A percentile compares a stretch with the other conserved stretches of the same genome.
phyloP scores from a whole-genome alignment of 2,797 vertebrate species.

The Pygocentrus nattereri region DNA sequence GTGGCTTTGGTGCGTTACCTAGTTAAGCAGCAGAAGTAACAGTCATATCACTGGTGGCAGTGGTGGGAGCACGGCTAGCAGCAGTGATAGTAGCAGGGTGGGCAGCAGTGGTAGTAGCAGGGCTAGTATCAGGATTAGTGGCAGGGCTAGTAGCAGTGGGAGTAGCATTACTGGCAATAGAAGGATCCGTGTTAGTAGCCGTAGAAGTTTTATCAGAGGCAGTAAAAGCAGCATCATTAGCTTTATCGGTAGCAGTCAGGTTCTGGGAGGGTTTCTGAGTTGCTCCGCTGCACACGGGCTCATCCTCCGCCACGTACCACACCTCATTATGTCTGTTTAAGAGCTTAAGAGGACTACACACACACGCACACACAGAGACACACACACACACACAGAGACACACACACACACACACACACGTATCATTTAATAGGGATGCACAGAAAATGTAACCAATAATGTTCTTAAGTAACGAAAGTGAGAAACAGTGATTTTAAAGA shows the following conservation, averaged over 20 bases:
- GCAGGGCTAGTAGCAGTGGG: neutral
- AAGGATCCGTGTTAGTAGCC: neutral
- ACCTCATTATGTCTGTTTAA: conserved; percentile 84
- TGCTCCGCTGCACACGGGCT: conserved; percentile 71
- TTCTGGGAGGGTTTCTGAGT: conserved; percentile 60
- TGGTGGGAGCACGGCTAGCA: neutral
- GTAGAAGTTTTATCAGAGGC: neutral
- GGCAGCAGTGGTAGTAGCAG: neutral
- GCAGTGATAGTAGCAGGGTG: neutral
- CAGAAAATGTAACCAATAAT: neutral
- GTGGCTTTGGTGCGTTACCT: conserved; percentile 8
- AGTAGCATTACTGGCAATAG: neutral
- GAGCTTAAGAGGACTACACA: conserved; percentile 76
- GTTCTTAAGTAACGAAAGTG: no score
- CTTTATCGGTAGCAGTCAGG: conserved; percentile 1
- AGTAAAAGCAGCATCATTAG: no score
- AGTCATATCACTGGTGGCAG: neutral
- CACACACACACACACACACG: conserved; percentile 21
- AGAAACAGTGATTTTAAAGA: no score
- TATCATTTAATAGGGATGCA: neutral
- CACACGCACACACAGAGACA: conserved; percentile 47
- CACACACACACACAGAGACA: conserved; percentile 42
- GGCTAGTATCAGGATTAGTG: no score
- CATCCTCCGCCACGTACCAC: conserved; percentile 79
- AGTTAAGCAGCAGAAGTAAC: neutral